Evolutionary conservation across 1,140 invertebrate species (phyloP), one percentile per base, ranked within the genome.

Genomic region (Camponotus vicinus): DNA sequence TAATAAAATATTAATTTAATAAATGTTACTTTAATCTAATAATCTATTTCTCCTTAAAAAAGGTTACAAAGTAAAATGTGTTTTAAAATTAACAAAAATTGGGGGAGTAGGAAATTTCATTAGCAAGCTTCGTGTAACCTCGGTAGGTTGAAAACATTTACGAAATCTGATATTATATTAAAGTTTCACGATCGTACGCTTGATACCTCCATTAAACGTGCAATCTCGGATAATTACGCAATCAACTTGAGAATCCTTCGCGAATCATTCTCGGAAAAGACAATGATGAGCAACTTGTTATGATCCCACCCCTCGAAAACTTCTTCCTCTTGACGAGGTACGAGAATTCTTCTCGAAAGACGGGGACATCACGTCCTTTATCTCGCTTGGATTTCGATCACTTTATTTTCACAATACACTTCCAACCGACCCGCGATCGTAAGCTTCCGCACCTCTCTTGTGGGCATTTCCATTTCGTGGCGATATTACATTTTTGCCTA

Each of bases 401-500:
- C 9, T 70, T 69, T 80, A 80, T 80, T 69, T 42, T 15, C 64
- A 57, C 45, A 37, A 18, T 34, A 67, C 34, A 21, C 57, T 69
- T 37, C 45, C 34, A 67, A 67, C 45, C 63, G 11, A 80, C n/a
- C n/a, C 18, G 3, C 49, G 45, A 70, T 70, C 34, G 37, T 57
- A 57, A 70, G 45, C 63, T 70, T 11, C 15, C 66, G 57, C 18
- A 45, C 9, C 37, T 70, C 37, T 70, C 37, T n/a, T 8, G 32
- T 34, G 27, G 40, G 40, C 40, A n/a, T 55, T 59, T 59, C 49
- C 64, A 70, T 80, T 66, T 70, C 52, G 9, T 32, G 49, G 49
- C 21, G 9, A 80, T 70, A 80, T 80, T 80, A 80, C 77, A 70
- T 11, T 80, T 80, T 80, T 80, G 69, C 34, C 37, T 49, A 69